These are phyloP conservation scores for Darevskia nairensis DNA, from an alignment of 2,797 vertebrate species.

Conservation along the genomic window DNA sequence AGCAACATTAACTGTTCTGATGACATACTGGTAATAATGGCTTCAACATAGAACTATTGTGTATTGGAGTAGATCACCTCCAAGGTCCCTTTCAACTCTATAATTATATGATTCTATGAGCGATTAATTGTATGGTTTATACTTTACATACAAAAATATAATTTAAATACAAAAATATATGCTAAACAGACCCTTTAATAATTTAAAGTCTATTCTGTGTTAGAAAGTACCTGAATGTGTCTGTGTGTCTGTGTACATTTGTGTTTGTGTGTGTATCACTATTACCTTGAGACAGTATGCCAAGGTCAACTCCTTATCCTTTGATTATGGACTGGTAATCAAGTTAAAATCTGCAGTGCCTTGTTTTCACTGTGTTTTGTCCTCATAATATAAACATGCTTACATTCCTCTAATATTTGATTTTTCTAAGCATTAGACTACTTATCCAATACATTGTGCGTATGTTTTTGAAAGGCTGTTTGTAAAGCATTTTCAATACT, in stretches of 20 bases:
- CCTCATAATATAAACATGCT: no score
- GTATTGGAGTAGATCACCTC: no score
- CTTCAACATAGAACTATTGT: background rate
- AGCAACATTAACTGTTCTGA: background rate
- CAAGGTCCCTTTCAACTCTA: no score
- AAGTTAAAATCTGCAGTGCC: background rate
- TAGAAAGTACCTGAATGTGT: background rate
- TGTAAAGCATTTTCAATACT: slow-evolving; percentile 4
- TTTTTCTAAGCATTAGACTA: background rate
- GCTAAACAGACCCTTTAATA: background rate
- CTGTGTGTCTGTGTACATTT: background rate
- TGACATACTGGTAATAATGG: background rate
- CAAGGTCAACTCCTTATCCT: background rate
- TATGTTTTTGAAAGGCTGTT: background rate
- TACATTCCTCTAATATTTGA: background rate
- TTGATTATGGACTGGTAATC: background rate
- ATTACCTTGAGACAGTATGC: background rate
- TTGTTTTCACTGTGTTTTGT: background rate
- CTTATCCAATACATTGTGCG: background rate
- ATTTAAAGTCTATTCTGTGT: background rate
- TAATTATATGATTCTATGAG: background rate
- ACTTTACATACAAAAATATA: background rate
- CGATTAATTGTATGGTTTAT: background rate
- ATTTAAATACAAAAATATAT: background rate
- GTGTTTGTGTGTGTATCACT: background rate